Base-by-base conservation (phyloP, 2,797 vertebrate species). In the Notolabrus celidotus region DNA sequence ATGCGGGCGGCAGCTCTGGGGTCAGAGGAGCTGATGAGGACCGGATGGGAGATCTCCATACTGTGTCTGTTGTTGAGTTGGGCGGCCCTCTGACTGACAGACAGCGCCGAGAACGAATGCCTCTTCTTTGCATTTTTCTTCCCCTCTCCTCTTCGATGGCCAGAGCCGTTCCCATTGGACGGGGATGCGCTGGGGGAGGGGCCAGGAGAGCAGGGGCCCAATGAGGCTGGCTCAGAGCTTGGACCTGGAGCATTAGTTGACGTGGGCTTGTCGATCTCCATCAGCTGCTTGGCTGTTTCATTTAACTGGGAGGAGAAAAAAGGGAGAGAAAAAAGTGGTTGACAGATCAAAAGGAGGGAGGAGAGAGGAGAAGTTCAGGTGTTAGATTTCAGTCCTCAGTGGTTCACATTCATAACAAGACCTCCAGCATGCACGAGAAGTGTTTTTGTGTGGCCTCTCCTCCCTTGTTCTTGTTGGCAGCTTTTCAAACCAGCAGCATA, bases 81-180 rank as follows among this genome's bases (percentile, higher is more conserved):
- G 2, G 97, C 95, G 2, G 97, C 94, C 74, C 96, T 96, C 93
- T 99, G 97, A 0, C 95, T 98, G 92, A 98, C 95, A n/a, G 97
- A 98, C 84, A 99, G 94, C 0, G 97, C 96, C 0, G 97, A 97
- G 90, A 99, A 99, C 43, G 98, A 99, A 79, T 99, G 98, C 0
- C 98, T 95, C 82, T 99, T 99, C 94, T 99, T 99, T 79, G 98
- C 85, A 0, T 99, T 99, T 91, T 99, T 99, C 95, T 99, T 99
- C 82, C 97, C 95, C 49, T 98, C 97, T 0, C 88, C 88, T 41
- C 94, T 93, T 42, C 96, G 86, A 77, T 97, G 97, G 74, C 93
- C 89, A 0, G 88, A 93, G 46, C 94, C 95, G 0, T 94, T 92
- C 1, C 92, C 87, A 1, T 95, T 94, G 61, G 85, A 90, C 0